A percentile compares a stretch with the other conserved stretches of the same genome.
Evolutionary conservation across 2,113 vertebrate species (phyloP).

Genomic region (Dasypus novemcinctus): DNA sequence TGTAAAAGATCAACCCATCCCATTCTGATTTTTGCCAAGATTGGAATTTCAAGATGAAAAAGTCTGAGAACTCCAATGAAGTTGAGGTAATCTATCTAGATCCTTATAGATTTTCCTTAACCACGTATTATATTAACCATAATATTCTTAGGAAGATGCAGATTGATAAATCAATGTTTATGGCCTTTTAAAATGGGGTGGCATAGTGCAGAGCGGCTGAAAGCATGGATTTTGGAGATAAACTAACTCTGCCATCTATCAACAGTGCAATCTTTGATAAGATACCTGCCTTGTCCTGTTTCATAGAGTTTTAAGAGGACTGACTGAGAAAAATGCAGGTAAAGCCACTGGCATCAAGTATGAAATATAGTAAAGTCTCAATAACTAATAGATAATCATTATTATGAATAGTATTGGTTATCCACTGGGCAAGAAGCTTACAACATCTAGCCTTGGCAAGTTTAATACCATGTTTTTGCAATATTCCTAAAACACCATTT

Average conservation of each 20-base stretch:
- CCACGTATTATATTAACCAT: background rate
- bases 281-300: constrained; percentile 3
- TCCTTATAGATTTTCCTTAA: constrained; percentile 16
- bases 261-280: background rate
- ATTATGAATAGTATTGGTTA: background rate
- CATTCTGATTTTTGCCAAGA: background rate
- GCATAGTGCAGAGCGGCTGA: background rate
- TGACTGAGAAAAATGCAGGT: background rate
- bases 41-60: background rate
- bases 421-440: background rate
- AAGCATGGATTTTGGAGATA: background rate
- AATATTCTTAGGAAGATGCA: constrained; percentile 2
- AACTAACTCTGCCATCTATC: background rate
- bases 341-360: background rate
- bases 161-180: constrained; percentile 16
- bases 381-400: background rate
- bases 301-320: background rate
- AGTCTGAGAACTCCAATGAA: background rate
- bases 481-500: constrained; percentile 28
- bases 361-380: background rate
- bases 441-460: background rate
- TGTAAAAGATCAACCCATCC: background rate
- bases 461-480: constrained; percentile 26
- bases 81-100: background rate
- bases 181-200: background rate